phyloP scores from a whole-genome alignment of 2,113 vertebrate species.

The Ellobius talpinus region DNA sequence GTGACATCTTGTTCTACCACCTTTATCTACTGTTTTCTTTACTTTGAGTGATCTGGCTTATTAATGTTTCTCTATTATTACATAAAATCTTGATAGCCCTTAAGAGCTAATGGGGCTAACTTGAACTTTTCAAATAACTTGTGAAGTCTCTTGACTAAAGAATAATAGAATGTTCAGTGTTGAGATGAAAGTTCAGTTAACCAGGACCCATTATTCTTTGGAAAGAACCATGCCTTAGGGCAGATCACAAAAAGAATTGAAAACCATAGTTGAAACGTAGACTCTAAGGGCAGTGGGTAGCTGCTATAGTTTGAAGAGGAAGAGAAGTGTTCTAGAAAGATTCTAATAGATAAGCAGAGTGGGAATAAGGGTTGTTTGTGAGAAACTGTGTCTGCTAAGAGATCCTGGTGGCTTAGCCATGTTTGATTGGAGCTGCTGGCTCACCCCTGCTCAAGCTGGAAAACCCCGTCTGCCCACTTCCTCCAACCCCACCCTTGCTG shows the following conservation, averaged over 20 bases:
- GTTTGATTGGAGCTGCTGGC: neutral
- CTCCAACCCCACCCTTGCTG: neutral
- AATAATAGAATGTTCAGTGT: neutral
- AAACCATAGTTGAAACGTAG: neutral
- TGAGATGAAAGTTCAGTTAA: neutral
- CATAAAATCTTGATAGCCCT: constrained; percentile 22
- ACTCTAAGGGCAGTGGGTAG: neutral
- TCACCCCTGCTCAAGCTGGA: neutral
- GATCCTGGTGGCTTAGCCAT: neutral
- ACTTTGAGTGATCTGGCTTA: neutral
- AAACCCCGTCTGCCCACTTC: neutral
- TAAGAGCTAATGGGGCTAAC: neutral
- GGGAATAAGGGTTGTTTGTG: neutral
- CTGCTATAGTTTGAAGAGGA: neutral
- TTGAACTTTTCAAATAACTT: neutral
- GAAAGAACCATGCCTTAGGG: neutral
- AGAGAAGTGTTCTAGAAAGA: neutral
- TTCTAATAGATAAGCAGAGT: neutral
- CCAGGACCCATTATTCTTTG: neutral
- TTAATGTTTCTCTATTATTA: neutral
- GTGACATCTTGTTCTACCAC: neutral
- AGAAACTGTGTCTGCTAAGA: neutral
- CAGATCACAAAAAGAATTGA: neutral
- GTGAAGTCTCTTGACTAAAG: neutral
- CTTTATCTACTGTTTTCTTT: neutral